These are phyloP conservation scores for Chrysochloris asiatica DNA, from an alignment of 2,113 vertebrate genomes.

Conservation along the genomic window DNA sequence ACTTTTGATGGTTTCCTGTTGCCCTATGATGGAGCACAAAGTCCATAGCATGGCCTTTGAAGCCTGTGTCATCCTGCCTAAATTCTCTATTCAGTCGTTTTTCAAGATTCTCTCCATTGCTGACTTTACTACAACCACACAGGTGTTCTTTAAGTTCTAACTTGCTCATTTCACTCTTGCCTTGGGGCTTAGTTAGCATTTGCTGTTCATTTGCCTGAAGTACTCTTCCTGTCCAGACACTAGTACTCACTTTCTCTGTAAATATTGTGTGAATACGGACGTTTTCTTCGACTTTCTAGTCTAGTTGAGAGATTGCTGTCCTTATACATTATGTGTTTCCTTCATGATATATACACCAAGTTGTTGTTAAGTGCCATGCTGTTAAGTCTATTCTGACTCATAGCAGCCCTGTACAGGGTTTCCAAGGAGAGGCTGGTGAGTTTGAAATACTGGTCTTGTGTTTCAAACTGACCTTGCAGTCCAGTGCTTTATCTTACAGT, in stretches of 20 bases:
- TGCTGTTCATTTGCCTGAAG: not conserved
- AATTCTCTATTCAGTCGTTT: not conserved
- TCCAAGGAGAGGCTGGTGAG: too few relatives aligned
- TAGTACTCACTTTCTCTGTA: not conserved
- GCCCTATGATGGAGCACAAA: not conserved
- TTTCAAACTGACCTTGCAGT: too few relatives aligned
- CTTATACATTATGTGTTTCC: not conserved
- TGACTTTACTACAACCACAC: not conserved
- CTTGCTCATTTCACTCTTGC: accelerated
- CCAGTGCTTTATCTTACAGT: too few relatives aligned
- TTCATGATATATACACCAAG: not conserved
- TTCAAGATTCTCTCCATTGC: not conserved
- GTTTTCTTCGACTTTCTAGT: not conserved
- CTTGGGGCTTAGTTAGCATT: not conserved
- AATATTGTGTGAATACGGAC: too few relatives aligned
- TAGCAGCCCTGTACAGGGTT: too few relatives aligned
- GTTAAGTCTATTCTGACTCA: too few relatives aligned
- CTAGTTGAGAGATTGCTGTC: not conserved
- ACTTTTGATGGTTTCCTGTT: not conserved
- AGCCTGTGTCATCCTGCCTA: not conserved
- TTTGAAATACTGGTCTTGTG: too few relatives aligned
- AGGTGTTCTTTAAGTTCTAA: too few relatives aligned
- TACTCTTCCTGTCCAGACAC: not conserved
- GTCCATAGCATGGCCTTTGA: not conserved
- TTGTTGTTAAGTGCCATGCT: too few relatives aligned